Base-by-base conservation (phyloP, 30 jellyfish, hydroid and myxozoan species). In the Turritopsis rubra region DNA sequence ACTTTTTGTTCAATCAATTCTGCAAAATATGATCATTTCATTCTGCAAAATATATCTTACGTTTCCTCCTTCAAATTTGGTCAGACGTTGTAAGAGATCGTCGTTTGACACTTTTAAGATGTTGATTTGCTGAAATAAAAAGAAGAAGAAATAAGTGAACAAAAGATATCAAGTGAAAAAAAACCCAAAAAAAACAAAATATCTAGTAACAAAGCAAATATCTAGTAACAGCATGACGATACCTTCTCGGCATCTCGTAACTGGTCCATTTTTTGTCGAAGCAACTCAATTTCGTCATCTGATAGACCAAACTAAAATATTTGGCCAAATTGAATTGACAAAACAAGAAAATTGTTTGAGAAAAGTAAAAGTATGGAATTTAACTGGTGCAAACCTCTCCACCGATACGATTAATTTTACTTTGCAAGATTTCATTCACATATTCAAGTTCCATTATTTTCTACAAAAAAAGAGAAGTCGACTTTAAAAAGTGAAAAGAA, bases 231-330 rank as follows among this genome's bases (percentile, higher is more conserved):
- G 13, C 60, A 13, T 3, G 13, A 41, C 60, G 9, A 21, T 66
- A 87, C 97, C 86, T 79, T 41, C 60, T 81, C 94, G 18, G 84
- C 93, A 71, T 87, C 91, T 28, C 82, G 79, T 22, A 86, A 66
- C 71, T 84, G 94, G 26, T 65, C 92, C 54, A 87, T 86, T 72
- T 91, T 87, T 53, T 25, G 73, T 52, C 77, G 82, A 21, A 91
- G 71, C 31, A 87, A 21, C 24, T 81, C 81, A 28, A 86, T 75
- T 20, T 91, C 97, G 52, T 80, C 85, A n/a, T 75, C 90, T 29
- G 96, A 86, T 27, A 86, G 86, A 22, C 75, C 94, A 21, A 79
- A 20, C 73, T 87, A 66, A 87, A 75, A 18, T 41, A 41, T 41
- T n/a, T n/a, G n/a, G n/a, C n/a, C n/a, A n/a, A n/a, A n/a, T n/a